Evolutionary conservation across 1,140 invertebrate genomes (phyloP), one percentile per base, ranked within the genome.

Genomic region (Andrena cerasifolii): DNA sequence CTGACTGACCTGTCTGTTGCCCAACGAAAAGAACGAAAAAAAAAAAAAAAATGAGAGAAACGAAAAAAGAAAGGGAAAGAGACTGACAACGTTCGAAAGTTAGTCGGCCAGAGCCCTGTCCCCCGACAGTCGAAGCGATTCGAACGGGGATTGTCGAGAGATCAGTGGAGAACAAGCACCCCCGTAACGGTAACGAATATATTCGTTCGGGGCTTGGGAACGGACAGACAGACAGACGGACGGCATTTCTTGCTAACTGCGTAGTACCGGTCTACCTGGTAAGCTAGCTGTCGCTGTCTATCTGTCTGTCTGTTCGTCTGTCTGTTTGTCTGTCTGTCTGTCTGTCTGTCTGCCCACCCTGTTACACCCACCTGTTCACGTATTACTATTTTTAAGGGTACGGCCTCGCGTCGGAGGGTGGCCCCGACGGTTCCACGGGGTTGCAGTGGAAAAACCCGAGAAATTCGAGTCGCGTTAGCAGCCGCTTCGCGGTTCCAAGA

Each of bases 251-350:
- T 72, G 84, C 67, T 87, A 82, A 84, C 79, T 76, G 65, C 77
- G 75, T 86, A 89, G 87, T 86, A 88, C 85, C 85, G 83, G 86
- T 87, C 87, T 84, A 78, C 83, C 83, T 87, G 88, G 89, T 91
- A 91, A 92, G 90, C 90, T 90, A 90, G 87, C 82, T 90, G 78
- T 91, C 83, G 85, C 83, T 92, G 79, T 89, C 86, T 90, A 85
- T 90, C 87, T 88, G 86, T 90, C 85, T 89, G 83, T 90, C 79
- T 89, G 75, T 88, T 76, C 79, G 58, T 86, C 78, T 78, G 80
- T 88, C 61, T 80, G 77, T 84, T 68, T 79, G 79, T 80, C 47
- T 79, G 56, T 88, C 54, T 87, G 73, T 87, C 74, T 87, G 78
- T 87, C 73, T 87, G 70, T 85, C 74, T 58, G 78, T 80, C 54